Evolutionary conservation across 2,888 invertebrate genomes (phyloP), one percentile per base, ranked within the genome.

Genomic region (Drosophila mettleri): DNA sequence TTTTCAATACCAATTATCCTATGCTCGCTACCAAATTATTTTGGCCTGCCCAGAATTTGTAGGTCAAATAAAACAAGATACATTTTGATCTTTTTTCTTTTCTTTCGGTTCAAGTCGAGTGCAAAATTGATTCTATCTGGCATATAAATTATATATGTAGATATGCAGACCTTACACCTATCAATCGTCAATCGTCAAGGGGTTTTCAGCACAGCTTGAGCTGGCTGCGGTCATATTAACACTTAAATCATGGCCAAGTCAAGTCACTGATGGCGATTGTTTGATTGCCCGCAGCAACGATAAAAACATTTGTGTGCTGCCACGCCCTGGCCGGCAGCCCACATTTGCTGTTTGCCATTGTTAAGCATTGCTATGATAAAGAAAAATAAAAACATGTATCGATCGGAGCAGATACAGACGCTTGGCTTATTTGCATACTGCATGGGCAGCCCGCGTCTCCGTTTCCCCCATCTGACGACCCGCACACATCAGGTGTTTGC

Each of bases 401-500:
- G 12, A 18, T 8, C 18, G 10, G 10, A 29, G 27, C 9, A 29
- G 29, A 20, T 14, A 39, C 39, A 18, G 41, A 29, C 18, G 12
- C 12, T 22, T 12, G 24, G 24, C 12, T 36, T 29, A 61, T 63
- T 60, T 59, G 34, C 31, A 39, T 38, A 12, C 27, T 48, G 33
- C 9, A 52, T 24, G 24, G 24, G n/a, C n/a, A 29, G 24, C 29
- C 31, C 16, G 14, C 31, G 2, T 29, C 22, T 39, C 16, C 18
- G 10, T 12, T 14, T 22, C 8, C 29, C n/a, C 8, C 9, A 9
- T 9, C 38, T 3, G 12, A 20, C 20, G 51, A 24, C 27, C 27
- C 52, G n/a, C 36, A 18, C 38, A 24, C 36, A 4, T 6, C 22
- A n/a, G 1, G 16, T 27, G 27, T n/a, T 24, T 10, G 24, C 24